Percentiles rank a stretch among this genome's conserved stretches.
phyloP scores from a whole-genome alignment of 2,888 invertebrate species.

The Tillus elongatus region DNA sequence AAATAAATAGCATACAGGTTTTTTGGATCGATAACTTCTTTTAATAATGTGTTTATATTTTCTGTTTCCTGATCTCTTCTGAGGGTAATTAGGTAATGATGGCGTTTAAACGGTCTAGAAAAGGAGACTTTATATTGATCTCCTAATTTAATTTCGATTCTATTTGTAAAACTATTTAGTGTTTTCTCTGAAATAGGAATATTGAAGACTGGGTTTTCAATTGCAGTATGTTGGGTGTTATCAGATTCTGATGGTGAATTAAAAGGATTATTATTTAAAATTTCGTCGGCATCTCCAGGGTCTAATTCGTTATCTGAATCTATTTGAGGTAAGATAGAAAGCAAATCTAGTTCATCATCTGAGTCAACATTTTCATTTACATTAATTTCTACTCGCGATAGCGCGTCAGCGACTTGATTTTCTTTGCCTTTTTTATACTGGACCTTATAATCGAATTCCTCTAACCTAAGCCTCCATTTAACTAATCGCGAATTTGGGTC shows the following conservation, averaged over 20 bases:
- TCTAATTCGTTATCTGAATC: no score
- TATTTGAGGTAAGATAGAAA: slow-evolving; percentile 4
- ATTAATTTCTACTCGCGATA: neutral
- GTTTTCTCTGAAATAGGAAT: slow-evolving; percentile 7
- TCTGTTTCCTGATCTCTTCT: neutral
- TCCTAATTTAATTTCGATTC: slow-evolving; percentile 1
- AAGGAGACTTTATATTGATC: neutral
- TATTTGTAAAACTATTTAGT: slow-evolving; percentile 4
- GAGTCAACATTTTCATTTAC: neutral
- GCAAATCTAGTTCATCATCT: neutral
- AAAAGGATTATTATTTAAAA: neutral
- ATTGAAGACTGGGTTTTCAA: slow-evolving; percentile 5
- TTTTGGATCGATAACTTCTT: neutral
- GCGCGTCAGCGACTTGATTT: no score
- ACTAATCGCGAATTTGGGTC: slow-evolving; percentile 9
- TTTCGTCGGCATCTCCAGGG: no score
- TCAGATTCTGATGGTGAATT: neutral
- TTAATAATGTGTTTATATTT: neutral
- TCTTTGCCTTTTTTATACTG: slow-evolving; percentile 4
- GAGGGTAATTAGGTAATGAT: neutral
- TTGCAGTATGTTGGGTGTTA: slow-evolving; percentile 6
- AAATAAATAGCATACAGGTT: slow-evolving; percentile 1
- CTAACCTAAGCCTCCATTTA: slow-evolving; percentile 7
- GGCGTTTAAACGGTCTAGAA: neutral
- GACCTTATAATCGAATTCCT: neutral